A percentile compares a stretch with the other conserved stretches of the same genome.
These are phyloP conservation scores for Hyperopisus bebe DNA, from an alignment of 2,113 vertebrate species.

Conservation along the genomic window DNA sequence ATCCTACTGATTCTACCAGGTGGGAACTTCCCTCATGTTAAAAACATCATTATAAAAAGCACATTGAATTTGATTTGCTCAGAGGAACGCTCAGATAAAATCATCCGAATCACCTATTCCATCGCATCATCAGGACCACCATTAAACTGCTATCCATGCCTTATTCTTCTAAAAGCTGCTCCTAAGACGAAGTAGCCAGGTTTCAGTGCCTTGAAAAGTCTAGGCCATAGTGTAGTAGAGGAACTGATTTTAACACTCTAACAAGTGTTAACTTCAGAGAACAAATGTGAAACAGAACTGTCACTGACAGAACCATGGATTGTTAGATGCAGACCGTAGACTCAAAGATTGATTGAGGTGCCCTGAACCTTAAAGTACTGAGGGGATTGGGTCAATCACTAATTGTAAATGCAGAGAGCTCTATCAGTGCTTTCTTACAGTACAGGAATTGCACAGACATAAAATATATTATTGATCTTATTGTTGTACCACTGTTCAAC, in stretches of 20 bases:
- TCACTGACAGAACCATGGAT: not conserved
- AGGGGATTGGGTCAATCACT: not conserved
- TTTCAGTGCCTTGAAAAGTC: not conserved
- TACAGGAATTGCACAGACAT: not conserved
- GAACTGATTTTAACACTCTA: not conserved
- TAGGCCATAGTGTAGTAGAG: not conserved
- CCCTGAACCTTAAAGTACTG: not conserved
- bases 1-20: not conserved
- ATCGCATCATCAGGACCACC: not conserved
- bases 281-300: not conserved
- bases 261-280: conserved; percentile 11
- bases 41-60: not conserved
- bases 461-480: not conserved
- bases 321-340: not conserved
- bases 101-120: not conserved
- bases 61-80: not conserved
- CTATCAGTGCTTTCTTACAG: not conserved
- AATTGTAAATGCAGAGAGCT: not conserved
- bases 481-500: not conserved
- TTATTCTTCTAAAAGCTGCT: not conserved
- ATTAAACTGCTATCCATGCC: not conserved
- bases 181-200: not conserved
- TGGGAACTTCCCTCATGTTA: not conserved
- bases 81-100: not conserved
- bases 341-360: not conserved